These are phyloP conservation scores for Dendrolimus pini DNA, from an alignment of 2,888 invertebrate species.

Conservation along the genomic window DNA sequence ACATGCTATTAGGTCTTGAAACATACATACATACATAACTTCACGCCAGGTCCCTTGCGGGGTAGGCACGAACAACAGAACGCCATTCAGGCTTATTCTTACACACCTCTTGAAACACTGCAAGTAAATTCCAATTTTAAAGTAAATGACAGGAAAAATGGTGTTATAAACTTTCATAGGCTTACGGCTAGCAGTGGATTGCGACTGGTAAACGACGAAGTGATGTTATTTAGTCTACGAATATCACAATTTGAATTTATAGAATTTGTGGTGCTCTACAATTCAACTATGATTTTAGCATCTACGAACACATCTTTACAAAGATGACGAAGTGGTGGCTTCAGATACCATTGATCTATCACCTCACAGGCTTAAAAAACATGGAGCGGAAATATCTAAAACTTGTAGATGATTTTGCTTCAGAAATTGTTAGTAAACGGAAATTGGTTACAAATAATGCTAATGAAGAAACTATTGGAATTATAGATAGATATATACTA, in stretches of 20 bases:
- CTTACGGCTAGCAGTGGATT: too few species aligned
- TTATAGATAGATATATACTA: conserved; percentile 47
- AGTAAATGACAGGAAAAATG: too few species aligned
- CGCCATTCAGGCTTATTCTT: too few species aligned
- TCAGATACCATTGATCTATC: conserved; percentile 44
- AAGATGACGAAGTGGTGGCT: conserved; percentile 58
- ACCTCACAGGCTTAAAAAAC: conserved; percentile 31
- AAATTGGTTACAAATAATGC: conserved; percentile 15
- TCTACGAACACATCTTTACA: conserved; percentile 40
- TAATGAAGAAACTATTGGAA: conserved; percentile 32
- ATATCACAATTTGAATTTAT: background rate
- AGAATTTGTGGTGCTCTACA: background rate
- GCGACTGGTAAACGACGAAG: too few species aligned
- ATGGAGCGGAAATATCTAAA: conserved; percentile 24
- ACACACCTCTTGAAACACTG: too few species aligned
- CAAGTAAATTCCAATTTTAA: too few species aligned
- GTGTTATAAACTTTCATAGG: too few species aligned
- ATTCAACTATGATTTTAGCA: conserved; percentile 21
- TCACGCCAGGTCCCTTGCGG: too few species aligned
- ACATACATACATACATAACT: too few species aligned
- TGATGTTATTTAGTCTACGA: too few species aligned
- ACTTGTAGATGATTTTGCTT: conserved; percentile 27
- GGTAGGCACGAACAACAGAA: too few species aligned
- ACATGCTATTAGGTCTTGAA: too few species aligned
- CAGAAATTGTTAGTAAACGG: conserved; percentile 39